Conservation (phyloP, 2,888 invertebrate species). For the Drosophila ezoana region DNA sequence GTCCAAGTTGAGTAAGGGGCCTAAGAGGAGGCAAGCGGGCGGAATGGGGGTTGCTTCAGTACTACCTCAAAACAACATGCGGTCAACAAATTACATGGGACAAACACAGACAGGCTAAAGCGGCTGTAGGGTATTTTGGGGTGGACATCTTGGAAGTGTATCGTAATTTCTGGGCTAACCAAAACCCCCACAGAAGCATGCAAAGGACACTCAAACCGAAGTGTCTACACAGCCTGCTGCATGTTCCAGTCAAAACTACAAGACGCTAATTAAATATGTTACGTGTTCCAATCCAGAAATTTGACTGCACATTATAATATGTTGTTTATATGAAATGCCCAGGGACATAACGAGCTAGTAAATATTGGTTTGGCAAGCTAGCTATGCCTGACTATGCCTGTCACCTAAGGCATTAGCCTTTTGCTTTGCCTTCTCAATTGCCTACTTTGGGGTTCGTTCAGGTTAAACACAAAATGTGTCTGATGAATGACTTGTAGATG, state of each 20-base stretch:
- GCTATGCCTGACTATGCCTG: slow-evolving; percentile 9
- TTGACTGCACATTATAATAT: slow-evolving; percentile 29
- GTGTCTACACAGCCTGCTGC: slow-evolving; percentile 5
- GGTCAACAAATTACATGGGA: slow-evolving; percentile 54
- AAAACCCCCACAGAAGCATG: slow-evolving; percentile 25
- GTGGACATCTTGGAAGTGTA: slow-evolving; percentile 6
- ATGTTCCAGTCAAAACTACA: slow-evolving; percentile 7
- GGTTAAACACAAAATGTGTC: slow-evolving; percentile 11
- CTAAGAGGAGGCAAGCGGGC: neutral
- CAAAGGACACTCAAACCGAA: slow-evolving; percentile 31
- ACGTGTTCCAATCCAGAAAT: slow-evolving; percentile 33
- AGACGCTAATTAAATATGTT: slow-evolving; percentile 62
- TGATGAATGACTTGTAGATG: slow-evolving; percentile 24
- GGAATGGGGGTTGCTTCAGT: slow-evolving; percentile 2
- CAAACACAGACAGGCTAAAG: slow-evolving; percentile 34
- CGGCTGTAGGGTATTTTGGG: neutral
- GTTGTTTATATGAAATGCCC: slow-evolving; percentile 27
- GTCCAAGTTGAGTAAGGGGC: neutral
- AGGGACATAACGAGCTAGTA: slow-evolving; percentile 2
- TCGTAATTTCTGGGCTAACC: slow-evolving; percentile 39
- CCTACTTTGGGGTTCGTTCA: slow-evolving; percentile 4
- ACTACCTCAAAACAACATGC: slow-evolving; percentile 51
- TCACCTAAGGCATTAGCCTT: slow-evolving; percentile 30
- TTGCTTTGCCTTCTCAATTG: slow-evolving; percentile 5
- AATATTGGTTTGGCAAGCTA: neutral